These are phyloP conservation scores for Calameuta pallipes DNA, from an alignment of 2,888 invertebrate genomes.

Conservation along the genomic window DNA sequence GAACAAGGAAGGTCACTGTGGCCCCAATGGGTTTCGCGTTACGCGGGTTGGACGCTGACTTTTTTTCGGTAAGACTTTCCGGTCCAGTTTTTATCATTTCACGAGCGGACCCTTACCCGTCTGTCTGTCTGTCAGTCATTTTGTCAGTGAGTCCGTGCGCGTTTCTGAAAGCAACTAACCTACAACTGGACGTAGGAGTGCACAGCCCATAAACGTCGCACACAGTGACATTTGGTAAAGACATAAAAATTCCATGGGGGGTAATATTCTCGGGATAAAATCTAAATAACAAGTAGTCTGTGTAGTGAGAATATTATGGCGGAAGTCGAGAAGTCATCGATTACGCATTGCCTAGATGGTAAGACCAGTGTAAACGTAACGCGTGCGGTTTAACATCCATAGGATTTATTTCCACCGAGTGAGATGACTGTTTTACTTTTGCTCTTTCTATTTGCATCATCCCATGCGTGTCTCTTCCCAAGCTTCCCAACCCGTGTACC, in stretches of 20 bases:
- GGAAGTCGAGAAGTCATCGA: neutral
- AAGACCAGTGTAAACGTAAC: neutral
- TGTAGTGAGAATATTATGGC: neutral
- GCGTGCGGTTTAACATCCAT: neutral
- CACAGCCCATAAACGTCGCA: neutral
- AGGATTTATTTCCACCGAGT: neutral
- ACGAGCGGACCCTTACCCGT: neutral
- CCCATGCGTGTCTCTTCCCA: neutral
- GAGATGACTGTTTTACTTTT: neutral
- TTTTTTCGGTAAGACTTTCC: slow-evolving; percentile 50
- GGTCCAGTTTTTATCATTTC: slow-evolving; percentile 45
- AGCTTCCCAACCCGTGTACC: neutral
- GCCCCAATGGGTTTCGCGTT: slow-evolving; percentile 25
- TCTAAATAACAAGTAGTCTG: neutral
- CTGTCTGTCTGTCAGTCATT: neutral
- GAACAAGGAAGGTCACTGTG: slow-evolving; percentile 41
- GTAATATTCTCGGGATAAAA: neutral
- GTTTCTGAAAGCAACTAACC: neutral
- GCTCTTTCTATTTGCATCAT: neutral
- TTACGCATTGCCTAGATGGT: neutral
- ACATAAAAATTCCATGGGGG: neutral
- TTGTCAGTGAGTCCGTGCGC: neutral
- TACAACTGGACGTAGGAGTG: neutral
- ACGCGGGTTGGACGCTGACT: slow-evolving; percentile 24
- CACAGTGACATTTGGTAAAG: neutral